Evolutionary conservation across 2,888 invertebrate genomes (phyloP), one percentile per base, ranked within the genome.

Genomic region (Nomada ferruginata): DNA sequence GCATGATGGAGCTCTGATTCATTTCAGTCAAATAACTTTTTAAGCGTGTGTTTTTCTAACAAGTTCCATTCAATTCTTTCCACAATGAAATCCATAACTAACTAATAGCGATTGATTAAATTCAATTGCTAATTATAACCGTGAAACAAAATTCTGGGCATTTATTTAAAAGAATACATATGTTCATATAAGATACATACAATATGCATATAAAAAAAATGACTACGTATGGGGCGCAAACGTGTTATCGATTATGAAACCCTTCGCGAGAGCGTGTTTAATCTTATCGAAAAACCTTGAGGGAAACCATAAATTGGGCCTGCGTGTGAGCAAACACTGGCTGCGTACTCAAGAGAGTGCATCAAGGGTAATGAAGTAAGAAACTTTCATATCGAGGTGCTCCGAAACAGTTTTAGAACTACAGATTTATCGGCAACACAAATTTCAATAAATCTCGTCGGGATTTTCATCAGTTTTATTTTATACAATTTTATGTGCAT

Each of bases 171-270:
- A 47, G 47, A 47, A 47, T 47, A 63, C 53, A 10, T 2, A 7
- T 2, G n/a, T 9, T 15, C 15, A 23, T 52, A 44, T 23, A 29
- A 4, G 11, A 10, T 44, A 44, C 44, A 44, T 11, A 44, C 26
- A 26, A 26, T 44, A 10, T 44, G 2, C 15, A 50, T n/a, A 15
- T 10, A 23, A 26, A 20, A 47, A 11, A 23, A 20, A 61, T 59
- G 36, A 29, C 5, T 26, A 52, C 26, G 60, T 53, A 18, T 64
- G 26, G 13, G 26, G 29, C 29, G 20, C 10, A 52, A 70, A 26
- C 61, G 61, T 74, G 65, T 70, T 82, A 82, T 81, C 82, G 82
- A 83, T 83, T 83, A 78, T 64, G 83, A 82, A 83, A 83, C 82
- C 83, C 78, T 83, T 82, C 75, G 26, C 66, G 71, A n/a, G 69